Base-by-base conservation (phyloP, 2,888 invertebrate species). In the Zaprionus obscuricornis region DNA sequence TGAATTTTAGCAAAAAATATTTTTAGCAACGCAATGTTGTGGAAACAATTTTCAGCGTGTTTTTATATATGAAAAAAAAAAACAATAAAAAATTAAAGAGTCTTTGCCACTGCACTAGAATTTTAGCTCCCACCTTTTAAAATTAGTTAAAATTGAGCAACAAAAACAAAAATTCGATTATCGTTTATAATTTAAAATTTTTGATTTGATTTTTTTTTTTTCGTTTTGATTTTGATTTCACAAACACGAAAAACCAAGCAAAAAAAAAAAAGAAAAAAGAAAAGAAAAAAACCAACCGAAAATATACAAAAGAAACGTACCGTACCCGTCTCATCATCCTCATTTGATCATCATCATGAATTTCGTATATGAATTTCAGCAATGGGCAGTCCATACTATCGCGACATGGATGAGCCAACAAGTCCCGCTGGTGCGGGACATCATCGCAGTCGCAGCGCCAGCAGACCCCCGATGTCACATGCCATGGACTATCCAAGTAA, bases 361-460 rank as follows among this genome's bases (percentile, higher is more conserved):
- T 89, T 90, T 83, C 89, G 24, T 66, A 51, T 76, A 75, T 88
- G 81, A 88, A 83, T 90, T 90, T 78, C 89, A 90, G 90, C 89
- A 85, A 91, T 91, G 91, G 91, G 91, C 86, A 93, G 94, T 89
- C 94, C 94, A 92, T 94, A 94, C 90, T 92, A 93, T 89, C 92
- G 94, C 90, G 93, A 94, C 91, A 94, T 94, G 91, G 96, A 96
- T 91, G 95, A 96, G 91, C 94, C 95, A 86, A 95, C 94, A 87
- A 96, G 96, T 91, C 96, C 96, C 89, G 95, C 95, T 91, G 94
- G 96, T 92, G 94, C 95, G 90, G 95, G 96, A 89, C 94, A 94
- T 87, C 92, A 92, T 93, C 94, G 96, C 87, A 94, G 94, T 86
- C 93, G 96, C 82, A 95, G 95, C 88, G 95, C 95, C 85, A 95